Percentiles rank a stretch among this genome's conserved stretches.
Evolutionary conservation across 2,888 invertebrate species (phyloP).

Genomic region (Pheosia tremula): DNA sequence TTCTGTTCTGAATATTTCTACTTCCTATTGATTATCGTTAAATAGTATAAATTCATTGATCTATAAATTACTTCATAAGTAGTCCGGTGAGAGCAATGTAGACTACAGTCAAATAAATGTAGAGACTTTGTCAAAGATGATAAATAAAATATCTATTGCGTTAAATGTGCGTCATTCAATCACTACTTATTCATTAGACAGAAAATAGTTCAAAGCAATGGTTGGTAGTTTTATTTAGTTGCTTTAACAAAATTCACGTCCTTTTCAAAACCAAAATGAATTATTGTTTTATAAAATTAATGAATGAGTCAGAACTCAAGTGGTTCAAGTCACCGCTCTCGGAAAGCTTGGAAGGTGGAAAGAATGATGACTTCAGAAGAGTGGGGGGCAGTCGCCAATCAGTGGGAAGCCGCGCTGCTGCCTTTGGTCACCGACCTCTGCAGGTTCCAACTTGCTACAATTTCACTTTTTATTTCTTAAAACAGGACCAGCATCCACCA

Average conservation of each 20-base stretch:
- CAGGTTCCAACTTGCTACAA: conserved; percentile 80
- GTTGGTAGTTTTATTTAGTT: background rate
- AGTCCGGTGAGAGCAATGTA: too few relatives aligned
- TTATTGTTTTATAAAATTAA: background rate
- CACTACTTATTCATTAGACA: conserved; percentile 6
- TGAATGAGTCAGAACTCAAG: conserved; percentile 50
- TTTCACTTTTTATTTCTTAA: conserved; percentile 75
- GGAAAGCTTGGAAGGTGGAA: conserved; percentile 52
- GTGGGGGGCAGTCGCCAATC: conserved; percentile 66
- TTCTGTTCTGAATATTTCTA: too few relatives aligned
- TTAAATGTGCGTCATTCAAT: conserved; percentile 30
- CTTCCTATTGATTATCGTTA: too few relatives aligned
- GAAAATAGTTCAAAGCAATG: conserved; percentile 22
- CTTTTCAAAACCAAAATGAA: too few relatives aligned
- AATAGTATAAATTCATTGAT: too few relatives aligned
- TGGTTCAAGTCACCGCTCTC: conserved; percentile 39
- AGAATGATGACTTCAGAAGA: conserved; percentile 68
- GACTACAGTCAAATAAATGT: too few relatives aligned
- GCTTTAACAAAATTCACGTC: too few relatives aligned
- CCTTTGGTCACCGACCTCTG: conserved; percentile 78
- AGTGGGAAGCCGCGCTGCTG: conserved; percentile 45
- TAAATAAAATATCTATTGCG: conserved; percentile 42
- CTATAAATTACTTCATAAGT: too few relatives aligned
- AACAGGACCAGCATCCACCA: background rate
- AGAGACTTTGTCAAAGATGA: conserved; percentile 50